Base-by-base conservation (phyloP, 2,797 vertebrate species). In the Tapirus indicus region DNA sequence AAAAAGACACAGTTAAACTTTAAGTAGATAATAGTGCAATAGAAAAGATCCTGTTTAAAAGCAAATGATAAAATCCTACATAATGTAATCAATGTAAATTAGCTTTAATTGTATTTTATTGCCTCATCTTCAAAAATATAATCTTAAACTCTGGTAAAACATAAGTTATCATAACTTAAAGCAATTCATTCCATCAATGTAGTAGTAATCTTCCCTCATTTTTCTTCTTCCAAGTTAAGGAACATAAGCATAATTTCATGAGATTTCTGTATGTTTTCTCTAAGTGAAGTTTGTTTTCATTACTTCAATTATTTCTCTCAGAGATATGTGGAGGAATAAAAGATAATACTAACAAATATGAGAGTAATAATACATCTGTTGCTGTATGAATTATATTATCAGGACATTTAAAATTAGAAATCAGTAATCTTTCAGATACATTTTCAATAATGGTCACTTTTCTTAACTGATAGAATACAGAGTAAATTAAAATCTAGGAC, bases 81-180 rank as follows among this genome's bases (percentile, higher is more conserved):
- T 78, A 90, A 92, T 86, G 49, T 82, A 94, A 52, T 91, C 68
- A 93, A 83, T 95, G 66, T 83, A 96, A 97, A 92, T 97, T 97
- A 97, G 29, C 29, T 52, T 89, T 92, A 88, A 91, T 96, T 94
- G 18, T 87, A 91, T n/a, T 56, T 93, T 93, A 87, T 96, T 90
- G 7, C 95, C 86, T 97, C 23, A 82, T 86, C 95, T 97, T 96
- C 69, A 94, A 85, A 95, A 93, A 68, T 56, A 85, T 29, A 47
- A 29, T 72, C 38, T 91, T 21, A 38, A 71, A 66, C 25, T 74
- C 7, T 41, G 23, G 52, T 62, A 77, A 7, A 87, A 80, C 14
- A 35, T 85, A 93, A 84, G 38, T 87, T 97, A 49, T 72, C 25
- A 49, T 92, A 96, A 91, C 60, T 89, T 88, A 41, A 96, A 91